Evolutionary conservation across 1,140 invertebrate genomes (phyloP).

Genomic region (Drusus annulatus): DNA sequence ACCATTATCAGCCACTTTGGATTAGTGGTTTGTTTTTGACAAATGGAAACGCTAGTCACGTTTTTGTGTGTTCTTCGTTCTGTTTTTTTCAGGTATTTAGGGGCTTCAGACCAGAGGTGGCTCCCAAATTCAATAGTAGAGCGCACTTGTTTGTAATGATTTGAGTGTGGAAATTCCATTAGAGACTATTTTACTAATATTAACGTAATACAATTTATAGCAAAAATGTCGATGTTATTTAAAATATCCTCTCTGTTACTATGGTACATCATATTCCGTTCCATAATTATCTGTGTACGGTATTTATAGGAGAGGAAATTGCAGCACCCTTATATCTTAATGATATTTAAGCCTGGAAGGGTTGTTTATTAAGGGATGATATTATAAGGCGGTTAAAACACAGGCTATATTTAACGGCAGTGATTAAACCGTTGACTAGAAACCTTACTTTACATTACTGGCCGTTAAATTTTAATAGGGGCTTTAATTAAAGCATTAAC

Average conservation of each 20-base stretch:
- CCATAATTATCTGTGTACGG: neutral
- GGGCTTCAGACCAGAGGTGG: no score
- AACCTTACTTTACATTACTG: constrained; percentile 10
- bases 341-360: constrained; percentile 27
- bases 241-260: neutral
- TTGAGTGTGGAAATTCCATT: no score
- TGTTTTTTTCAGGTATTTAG: no score
- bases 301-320: constrained; percentile 31
- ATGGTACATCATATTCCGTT: neutral
- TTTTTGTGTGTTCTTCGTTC: no score
- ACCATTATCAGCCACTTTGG: no score
- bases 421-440: constrained; percentile 21
- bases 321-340: constrained; percentile 38
- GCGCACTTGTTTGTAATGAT: no score
- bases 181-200: no score
- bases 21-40: no score
- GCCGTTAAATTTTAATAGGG: neutral
- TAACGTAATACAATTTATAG: no score
- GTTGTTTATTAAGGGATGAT: constrained; percentile 37
- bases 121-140: no score
- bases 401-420: constrained; percentile 18
- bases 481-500: constrained; percentile 8
- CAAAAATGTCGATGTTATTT: no score
- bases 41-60: no score
- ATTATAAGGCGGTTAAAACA: constrained; percentile 9